Conservation (phyloP, 2,113 vertebrate genomes). For the Plecturocebus donacophilus region DNA sequence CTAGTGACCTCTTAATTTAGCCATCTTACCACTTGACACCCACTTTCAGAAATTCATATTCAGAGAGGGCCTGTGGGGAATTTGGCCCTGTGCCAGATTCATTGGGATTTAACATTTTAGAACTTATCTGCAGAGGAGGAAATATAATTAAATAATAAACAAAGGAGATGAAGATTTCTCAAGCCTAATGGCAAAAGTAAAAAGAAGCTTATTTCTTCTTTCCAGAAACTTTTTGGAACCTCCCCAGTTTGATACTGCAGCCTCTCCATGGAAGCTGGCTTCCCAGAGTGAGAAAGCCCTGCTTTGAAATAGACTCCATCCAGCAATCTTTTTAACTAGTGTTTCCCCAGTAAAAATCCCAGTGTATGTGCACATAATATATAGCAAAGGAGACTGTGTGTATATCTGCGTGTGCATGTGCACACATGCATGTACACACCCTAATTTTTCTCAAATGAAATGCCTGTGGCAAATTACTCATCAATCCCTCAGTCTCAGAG, state of each 20-base stretch:
- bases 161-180: not conserved
- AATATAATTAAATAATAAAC: constrained; percentile 56
- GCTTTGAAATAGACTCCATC: not conserved
- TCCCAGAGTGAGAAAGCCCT: not conserved
- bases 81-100: not conserved
- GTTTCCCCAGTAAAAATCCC: not conserved
- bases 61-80: not conserved
- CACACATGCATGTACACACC: not conserved
- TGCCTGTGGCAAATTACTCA: not conserved
- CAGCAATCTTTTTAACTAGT: not conserved
- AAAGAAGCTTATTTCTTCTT: constrained; percentile 39
- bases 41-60: constrained; percentile 60
- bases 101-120: constrained; percentile 29
- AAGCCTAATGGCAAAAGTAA: constrained; percentile 12
- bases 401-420: accelerated
- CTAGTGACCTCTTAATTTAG: constrained; percentile 51
- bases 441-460: not conserved
- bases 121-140: not conserved
- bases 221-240: constrained; percentile 53
- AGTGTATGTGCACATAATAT: not conserved
- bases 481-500: not conserved
- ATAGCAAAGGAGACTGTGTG: not conserved
- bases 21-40: constrained; percentile 43
- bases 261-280: not conserved
- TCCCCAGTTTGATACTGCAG: not conserved